Evolutionary conservation across 2,113 vertebrate genomes (phyloP), one percentile per base, ranked within the genome.

Genomic region (Coracopsis vasa): DNA sequence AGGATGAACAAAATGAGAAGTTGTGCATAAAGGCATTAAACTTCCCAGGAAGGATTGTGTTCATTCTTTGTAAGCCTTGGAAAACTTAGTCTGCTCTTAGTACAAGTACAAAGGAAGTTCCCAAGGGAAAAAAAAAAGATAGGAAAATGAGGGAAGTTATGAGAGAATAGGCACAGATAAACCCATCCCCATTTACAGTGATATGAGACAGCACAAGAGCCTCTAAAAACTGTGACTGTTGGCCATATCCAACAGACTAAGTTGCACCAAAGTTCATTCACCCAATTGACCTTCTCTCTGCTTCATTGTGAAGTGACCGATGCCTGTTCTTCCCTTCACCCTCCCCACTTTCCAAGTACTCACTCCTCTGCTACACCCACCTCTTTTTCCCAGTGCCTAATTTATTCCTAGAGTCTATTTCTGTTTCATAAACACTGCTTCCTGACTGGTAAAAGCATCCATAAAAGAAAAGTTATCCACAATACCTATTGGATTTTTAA

Each of bases 281-380:
- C 54, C 27, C 50, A 41, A 5, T 62, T 14, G 4, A 41, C 51
- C 44, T 56, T 39, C 73, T 54, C 56, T 60, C 47, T 9, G 35
- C 54, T 61, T 71, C 42, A 0, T 41, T 70, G 50, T 33, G 45
- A 13, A 42, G n/a, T 15, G 42, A 37, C 83, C 78, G 7, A 1
- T 64, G 80, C 18, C 44, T 61, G 9, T 11, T 69, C 70, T 92
- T 70, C 65, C 53, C 37, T 73, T 82, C 48, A 28, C 42, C 65
- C 73, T 94, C 51, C 80, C 35, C 77, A 18, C 64, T 78, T 84
- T 29, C 75, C 86, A 31, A 70, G 51, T 24, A 23, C 78, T 87
- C 24, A 5, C 39, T 54, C 56, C 78, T 67, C 70, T 90, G 74
- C 83, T 92, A 74, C 94, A 61, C 86, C 91, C 86, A 79, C 84